Percentiles rank a stretch among this genome's conserved stretches.
Conservation (phyloP, 2,888 invertebrate species). For the Amiota mariae region DNA sequence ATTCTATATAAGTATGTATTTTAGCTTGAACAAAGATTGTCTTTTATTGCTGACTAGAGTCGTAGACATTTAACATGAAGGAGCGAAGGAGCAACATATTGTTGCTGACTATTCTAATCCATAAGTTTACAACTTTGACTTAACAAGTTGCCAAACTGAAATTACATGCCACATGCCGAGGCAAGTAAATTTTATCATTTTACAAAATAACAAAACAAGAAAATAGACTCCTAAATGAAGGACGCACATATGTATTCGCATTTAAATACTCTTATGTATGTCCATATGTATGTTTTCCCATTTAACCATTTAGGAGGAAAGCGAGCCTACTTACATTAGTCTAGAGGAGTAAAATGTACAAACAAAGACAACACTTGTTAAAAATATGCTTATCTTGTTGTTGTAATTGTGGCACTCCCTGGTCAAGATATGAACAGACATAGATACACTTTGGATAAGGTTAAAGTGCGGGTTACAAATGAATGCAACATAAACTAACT, state of each 20-base stretch:
- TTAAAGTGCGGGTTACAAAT: too few species aligned
- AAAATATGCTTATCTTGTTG: not conserved
- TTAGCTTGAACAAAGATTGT: slow-evolving; percentile 5
- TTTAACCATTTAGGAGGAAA: not conserved
- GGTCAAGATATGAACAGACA: too few species aligned
- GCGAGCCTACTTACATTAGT: not conserved
- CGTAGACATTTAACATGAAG: not conserved
- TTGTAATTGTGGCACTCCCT: too few species aligned
- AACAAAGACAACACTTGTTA: not conserved
- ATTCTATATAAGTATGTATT: too few species aligned
- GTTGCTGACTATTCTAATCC: slow-evolving; percentile 7
- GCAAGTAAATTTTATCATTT: not conserved
- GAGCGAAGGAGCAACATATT: not conserved
- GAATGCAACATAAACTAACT: too few species aligned
- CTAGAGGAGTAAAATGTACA: too few species aligned
- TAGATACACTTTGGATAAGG: too few species aligned
- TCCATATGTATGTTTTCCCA: not conserved
- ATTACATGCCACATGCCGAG: not conserved
- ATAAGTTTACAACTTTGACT: slow-evolving; percentile 15
- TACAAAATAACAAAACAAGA: not conserved
- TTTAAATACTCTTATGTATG: too few species aligned
- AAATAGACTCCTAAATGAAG: not conserved
- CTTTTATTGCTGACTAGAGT: not conserved
- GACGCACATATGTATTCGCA: not conserved
- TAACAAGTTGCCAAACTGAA: slow-evolving; percentile 16